Base-by-base conservation (phyloP, 2,113 vertebrate genomes). In the Chionomys nivalis region DNA sequence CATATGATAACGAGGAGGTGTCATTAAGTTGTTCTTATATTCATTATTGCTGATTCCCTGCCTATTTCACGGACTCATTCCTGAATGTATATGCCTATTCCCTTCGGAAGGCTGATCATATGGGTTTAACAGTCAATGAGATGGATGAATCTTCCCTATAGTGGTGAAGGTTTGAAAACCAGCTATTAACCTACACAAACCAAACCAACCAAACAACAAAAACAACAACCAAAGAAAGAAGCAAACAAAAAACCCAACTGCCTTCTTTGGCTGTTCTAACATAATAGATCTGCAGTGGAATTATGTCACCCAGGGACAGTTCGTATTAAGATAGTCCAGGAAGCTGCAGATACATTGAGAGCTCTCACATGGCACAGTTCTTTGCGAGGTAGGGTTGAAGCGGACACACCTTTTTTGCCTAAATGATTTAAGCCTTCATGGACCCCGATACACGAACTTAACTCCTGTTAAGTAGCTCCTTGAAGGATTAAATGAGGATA, bases 41-140 rank as follows among this genome's bases (percentile, higher is more conserved):
- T 77, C 61, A 76, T 87, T 55, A 47, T 68, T 81, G 61, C 9
- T 91, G 87, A 28, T 72, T 92, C 88, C 88, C n/a, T 90, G n/a
- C 58, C 21, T n/a, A 23, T 42, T 76, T 42, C 89, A 61, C 61
- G 21, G 33, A 21, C 10, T 12, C n/a, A 70, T 63, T 12, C 26
- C 36, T 26, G 7, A 28, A 8, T 61, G 39, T 5, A 13, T 17
- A 12, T 39, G 13, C 21, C 31, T 11, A 16, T 36, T 88, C 17
- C 6, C 42, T 87, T 52, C 23, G 19, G 12, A 68, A 36, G 42
- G 11, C 31, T 52, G 39, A 31, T 65, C 4, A 12, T 36, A 33
- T 10, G 24, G 66, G 19, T 21, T 3, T 10, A 91, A 12, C 9
- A 68, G 31, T 1, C 24, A 7, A 1, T 58, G 52, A 86, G 63